Base-by-base conservation (phyloP, 2,888 invertebrate species). In the Melanostoma mellinum region DNA sequence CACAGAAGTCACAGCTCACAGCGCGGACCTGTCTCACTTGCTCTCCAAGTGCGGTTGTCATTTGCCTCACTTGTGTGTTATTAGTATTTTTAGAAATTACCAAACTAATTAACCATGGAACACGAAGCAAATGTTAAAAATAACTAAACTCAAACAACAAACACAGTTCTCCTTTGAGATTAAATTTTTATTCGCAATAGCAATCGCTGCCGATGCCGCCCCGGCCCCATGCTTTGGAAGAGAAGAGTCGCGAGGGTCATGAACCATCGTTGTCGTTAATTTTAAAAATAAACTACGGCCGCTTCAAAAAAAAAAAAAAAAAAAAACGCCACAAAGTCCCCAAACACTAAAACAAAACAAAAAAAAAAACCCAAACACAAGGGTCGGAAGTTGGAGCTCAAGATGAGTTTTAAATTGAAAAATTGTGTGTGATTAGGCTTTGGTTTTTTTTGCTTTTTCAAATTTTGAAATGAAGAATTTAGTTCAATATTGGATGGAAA, bases 81-180 rank as follows among this genome's bases (percentile, higher is more conserved):
- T 46, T 53, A 40, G 60, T 77, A 85, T 81, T 85, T 85, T 81
- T 81, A 85, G 76, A 74, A 74, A 82, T 81, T 82, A 85, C 81
- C 68, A 67, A 85, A 75, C 48, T 72, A 85, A 77, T 76, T 85
- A 73, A 65, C 73, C 85, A 55, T 63, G 77, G 72, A 73, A 53
- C 73, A 55, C 67, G 50, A 40, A 32, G 48, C 32, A 40, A 68
- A 36, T 48, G 50, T 48, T 56, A 63, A 71, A 55, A 71, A 56
- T 3, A 56, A 30, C 58, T 5, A 48, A 63, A 65, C 33, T 40
- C 46, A 73, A 74, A 65, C 50, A 56, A 53, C 69, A 63, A 20
- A 65, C 71, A 72, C 58, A 56, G 20, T 56, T 67, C 50, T 61
- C 38, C 33, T 67, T 69, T 42, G 52, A 78, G 40, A 74, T 63